Evolutionary conservation across 2,888 invertebrate genomes (phyloP).

Genomic region (Criorhina ranunculi): DNA sequence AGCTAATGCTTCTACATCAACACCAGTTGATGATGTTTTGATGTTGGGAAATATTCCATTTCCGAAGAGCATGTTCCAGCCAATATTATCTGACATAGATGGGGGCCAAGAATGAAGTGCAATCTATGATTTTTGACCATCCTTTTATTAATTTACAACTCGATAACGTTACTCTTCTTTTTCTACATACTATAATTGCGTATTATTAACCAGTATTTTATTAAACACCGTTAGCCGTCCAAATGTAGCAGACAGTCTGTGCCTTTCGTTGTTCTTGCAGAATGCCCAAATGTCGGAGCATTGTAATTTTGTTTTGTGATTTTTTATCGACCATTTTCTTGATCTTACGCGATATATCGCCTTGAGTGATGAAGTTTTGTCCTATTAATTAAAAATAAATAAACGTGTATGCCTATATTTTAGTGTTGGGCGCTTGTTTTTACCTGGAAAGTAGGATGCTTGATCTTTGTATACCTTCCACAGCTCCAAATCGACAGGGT

Average conservation of each 20-base stretch:
- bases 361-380: constrained; percentile 80
- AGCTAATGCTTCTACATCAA: constrained; percentile 36
- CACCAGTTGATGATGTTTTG: constrained; percentile 75
- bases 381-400: constrained; percentile 71
- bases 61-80: constrained; percentile 80
- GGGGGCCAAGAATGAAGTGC: constrained; percentile 29
- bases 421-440: not conserved
- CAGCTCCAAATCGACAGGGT: constrained; percentile 78
- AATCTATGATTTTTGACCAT: not conserved
- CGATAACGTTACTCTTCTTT: constrained; percentile 12
- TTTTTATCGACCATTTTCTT: constrained; percentile 80
- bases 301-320: constrained; percentile 78
- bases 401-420: constrained; percentile 2
- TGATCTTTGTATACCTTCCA: constrained; percentile 80
- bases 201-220: constrained; percentile 4
- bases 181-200: constrained; percentile 41
- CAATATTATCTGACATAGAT: constrained; percentile 79
- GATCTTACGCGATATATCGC: constrained; percentile 79
- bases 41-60: constrained; percentile 80
- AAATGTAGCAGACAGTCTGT: constrained; percentile 80
- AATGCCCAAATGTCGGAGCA: constrained; percentile 80
- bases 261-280: constrained; percentile 79
- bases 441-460: constrained; percentile 79
- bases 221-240: constrained; percentile 75
- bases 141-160: constrained; percentile 38